These are phyloP conservation scores for Sebastes taczanowskii DNA, from an alignment of 2,797 vertebrate species.

Conservation along the genomic window DNA sequence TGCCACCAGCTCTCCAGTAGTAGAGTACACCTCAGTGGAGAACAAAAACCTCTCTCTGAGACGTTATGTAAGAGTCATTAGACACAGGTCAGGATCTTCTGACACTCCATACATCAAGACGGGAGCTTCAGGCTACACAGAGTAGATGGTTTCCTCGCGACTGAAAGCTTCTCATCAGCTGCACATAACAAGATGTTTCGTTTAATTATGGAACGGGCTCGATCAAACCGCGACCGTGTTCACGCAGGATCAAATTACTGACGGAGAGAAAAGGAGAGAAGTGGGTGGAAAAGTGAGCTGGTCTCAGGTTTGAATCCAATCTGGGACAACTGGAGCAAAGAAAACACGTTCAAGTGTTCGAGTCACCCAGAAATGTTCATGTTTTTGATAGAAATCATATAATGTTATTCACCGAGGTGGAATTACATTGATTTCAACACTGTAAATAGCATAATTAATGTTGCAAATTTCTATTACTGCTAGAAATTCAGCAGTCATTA, in stretches of 20 bases:
- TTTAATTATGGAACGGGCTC: conserved; percentile 28
- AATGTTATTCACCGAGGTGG: not conserved
- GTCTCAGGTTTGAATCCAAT: not conserved
- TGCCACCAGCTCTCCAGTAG: conserved; percentile 3
- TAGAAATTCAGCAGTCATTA: not conserved
- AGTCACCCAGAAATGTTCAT: not conserved
- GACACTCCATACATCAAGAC: conserved; percentile 10
- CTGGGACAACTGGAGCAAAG: not conserved
- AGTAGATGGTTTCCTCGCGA: conserved; percentile 14
- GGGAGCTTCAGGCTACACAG: conserved; percentile 8
- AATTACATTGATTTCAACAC: not conserved
- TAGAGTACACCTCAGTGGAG: not conserved
- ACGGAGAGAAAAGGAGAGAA: not conserved
- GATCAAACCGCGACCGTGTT: conserved; percentile 16
- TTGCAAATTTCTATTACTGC: not conserved
- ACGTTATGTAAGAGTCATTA: conserved; percentile 20
- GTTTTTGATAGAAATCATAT: not conserved
- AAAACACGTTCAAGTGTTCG: not conserved
- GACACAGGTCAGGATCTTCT: conserved; percentile 36
- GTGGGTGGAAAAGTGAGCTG: not conserved
- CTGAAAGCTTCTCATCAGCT: conserved; percentile 41
- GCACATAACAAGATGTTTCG: conserved; percentile 45
- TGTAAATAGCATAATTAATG: not conserved
- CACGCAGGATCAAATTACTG: conserved; percentile 10
- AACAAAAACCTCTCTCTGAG: not conserved